Conservation (phyloP, 2,888 invertebrate species). For the Unio delphinus region DNA sequence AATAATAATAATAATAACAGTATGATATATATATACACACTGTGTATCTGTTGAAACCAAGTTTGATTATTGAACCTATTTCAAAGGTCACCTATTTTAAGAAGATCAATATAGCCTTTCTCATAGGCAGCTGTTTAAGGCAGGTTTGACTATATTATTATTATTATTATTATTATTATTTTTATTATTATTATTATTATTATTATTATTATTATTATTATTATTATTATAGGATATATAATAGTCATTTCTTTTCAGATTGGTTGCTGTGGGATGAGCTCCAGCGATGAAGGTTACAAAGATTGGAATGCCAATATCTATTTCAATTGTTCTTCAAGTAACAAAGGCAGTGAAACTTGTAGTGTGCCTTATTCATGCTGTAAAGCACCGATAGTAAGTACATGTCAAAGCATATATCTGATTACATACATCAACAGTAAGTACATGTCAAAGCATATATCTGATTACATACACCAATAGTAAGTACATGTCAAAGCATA, state of each 20-base stretch:
- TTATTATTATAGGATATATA: neutral
- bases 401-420: neutral
- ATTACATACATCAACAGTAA: neutral
- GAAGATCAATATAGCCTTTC: too few relatives aligned
- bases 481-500: too few relatives aligned
- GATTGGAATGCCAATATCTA: slow-evolving; percentile 35
- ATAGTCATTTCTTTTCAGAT: slow-evolving; percentile 18
- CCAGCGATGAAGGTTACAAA: slow-evolving; percentile 33
- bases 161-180: neutral
- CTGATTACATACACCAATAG: slow-evolving; percentile 3
- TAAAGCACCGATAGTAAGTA: slow-evolving; percentile 6
- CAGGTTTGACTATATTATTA: too few relatives aligned
- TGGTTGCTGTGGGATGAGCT: slow-evolving; percentile 36
- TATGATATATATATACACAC: too few relatives aligned
- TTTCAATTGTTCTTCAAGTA: slow-evolving; percentile 26
- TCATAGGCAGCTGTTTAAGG: too few relatives aligned
- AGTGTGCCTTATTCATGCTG: slow-evolving; percentile 38
- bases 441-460: slow-evolving; percentile 16
- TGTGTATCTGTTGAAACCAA: too few relatives aligned
- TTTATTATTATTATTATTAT: neutral
- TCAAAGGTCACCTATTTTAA: too few relatives aligned
- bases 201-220: neutral
- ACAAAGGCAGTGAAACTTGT: slow-evolving; percentile 20
- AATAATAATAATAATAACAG: too few relatives aligned
- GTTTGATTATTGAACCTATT: too few relatives aligned